A percentile compares a stretch with the other conserved stretches of the same genome.
These are phyloP conservation scores for Equus quagga DNA, from an alignment of 2,113 vertebrate genomes.

Conservation along the genomic window DNA sequence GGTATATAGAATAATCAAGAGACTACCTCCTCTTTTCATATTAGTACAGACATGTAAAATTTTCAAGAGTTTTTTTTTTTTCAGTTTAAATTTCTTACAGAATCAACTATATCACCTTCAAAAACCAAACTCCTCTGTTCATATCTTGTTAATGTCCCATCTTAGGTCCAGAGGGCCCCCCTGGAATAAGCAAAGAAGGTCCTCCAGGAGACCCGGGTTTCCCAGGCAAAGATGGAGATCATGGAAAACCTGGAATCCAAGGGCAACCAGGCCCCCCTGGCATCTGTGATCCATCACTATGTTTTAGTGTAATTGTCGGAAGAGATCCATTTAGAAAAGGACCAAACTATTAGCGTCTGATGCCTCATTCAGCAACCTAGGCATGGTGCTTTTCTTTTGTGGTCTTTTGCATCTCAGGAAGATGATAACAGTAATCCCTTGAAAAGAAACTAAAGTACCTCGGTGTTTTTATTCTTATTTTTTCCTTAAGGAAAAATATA, in stretches of 20 bases:
- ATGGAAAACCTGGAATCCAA: conserved; percentile 91
- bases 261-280: conserved; percentile 94
- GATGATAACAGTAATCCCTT: conserved; percentile 89
- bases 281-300: conserved; percentile 95
- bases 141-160: neutral
- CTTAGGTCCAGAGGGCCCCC: conserved; percentile 93
- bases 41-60: neutral
- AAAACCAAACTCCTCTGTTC: neutral
- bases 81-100: neutral
- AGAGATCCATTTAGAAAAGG: conserved; percentile 97
- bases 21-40: neutral
- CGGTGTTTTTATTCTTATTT: conserved; percentile 78
- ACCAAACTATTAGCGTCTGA: conserved; percentile 93
- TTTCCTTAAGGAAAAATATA: conserved; percentile 66
- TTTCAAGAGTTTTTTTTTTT: neutral
- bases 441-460: conserved; percentile 90
- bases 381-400: conserved; percentile 88
- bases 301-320: conserved; percentile 93
- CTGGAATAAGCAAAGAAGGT: conserved; percentile 93
- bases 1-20: neutral
- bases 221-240: conserved; percentile 92
- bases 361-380: conserved; percentile 79
- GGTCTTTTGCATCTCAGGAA: conserved; percentile 96
- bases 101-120: neutral
- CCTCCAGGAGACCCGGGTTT: conserved; percentile 91